phyloP scores from a whole-genome alignment of 1,140 invertebrate species.

The Acromyrmex echinatior region DNA sequence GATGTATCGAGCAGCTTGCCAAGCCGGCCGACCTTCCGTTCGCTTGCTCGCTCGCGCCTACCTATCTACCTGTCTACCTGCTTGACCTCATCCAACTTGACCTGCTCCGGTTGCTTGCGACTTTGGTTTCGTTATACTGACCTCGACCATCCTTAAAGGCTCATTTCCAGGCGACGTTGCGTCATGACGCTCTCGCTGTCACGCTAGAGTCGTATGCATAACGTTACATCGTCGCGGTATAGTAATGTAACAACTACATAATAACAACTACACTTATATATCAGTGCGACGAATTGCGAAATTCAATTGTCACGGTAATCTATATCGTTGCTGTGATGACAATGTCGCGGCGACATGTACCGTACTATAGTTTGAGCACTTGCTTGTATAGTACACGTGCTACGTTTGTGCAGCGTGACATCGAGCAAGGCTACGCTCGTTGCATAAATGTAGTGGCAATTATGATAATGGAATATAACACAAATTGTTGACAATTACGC shows the following conservation, averaged over 20 bases:
- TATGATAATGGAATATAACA: conserved; percentile 21
- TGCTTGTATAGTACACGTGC: background rate
- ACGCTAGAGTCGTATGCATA: conserved; percentile 17
- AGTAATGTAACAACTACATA: background rate
- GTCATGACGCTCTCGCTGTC: conserved; percentile 43
- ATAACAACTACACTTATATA: conserved; percentile 27
- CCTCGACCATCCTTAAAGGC: conserved; percentile 57
- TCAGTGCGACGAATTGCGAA: conserved; percentile 46
- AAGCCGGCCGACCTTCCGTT: conserved; percentile 48
- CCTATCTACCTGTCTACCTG: conserved; percentile 50
- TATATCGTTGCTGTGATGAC: conserved; percentile 37
- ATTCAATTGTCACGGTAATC: conserved; percentile 39
- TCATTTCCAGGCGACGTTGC: conserved; percentile 53
- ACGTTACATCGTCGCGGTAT: conserved; percentile 27
- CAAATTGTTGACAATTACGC: background rate
- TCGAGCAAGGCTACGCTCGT: conserved; percentile 5
- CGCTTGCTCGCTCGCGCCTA: conserved; percentile 16
- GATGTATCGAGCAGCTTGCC: conserved; percentile 39
- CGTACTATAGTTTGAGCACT: background rate
- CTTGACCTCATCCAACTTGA: conserved; percentile 57
- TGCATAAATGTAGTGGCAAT: conserved; percentile 19
- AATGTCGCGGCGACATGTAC: conserved; percentile 1
- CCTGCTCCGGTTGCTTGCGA: conserved; percentile 55
- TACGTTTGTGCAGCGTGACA: background rate
- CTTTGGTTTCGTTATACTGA: conserved; percentile 60